Base-by-base conservation (phyloP, 2,113 vertebrate genomes). In the Sprattus sprattus region DNA sequence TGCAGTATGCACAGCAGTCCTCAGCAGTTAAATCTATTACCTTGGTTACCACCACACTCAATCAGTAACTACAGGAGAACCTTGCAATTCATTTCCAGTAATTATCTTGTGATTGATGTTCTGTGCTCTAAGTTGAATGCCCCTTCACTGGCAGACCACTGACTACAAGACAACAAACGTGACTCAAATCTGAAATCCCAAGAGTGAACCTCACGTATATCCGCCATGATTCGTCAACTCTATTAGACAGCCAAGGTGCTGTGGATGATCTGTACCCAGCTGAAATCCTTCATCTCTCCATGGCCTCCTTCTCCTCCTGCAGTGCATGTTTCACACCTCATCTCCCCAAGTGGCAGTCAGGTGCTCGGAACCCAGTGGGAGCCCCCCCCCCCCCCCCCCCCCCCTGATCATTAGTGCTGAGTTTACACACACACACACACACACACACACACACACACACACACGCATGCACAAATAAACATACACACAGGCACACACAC, bases 81-180 rank as follows among this genome's bases (percentile, higher is more conserved):
- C 64, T 71, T 71, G 64, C 64, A 25, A 71, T 71, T 78, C 71
- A 78, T 78, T 78, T 78, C 25, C 71, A 78, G 71, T 78, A 78
- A 78, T 78, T 78, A 78, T 78, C 71, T 16, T 2, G 71, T 78
- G 71, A 78, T 78, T 78, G 25, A 78, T 78, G 71, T 18, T 39
- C 32, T 15, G 5, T 39, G 71, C 13, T 78, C 1, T 78, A 15
- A 39, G 71, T 78, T 78, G 44, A 78, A 32, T 78, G 71, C 71
- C 71, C 71, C 28, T 78, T 78, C 71, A 71, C 71, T 78, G 71
- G 44, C 71, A 78, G 71, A 13, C 28, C 64, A 67, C 71, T 44
- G 71, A 32, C 71, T 28, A 6, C 71, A 78, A 32, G 71, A 32
- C 71, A 13, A 6, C 71, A 78, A 32, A 71, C 71, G 71, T 32